Evolutionary conservation across 2,113 vertebrate genomes (phyloP), one percentile per base, ranked within the genome.

Genomic region (Zosterops hypoxanthus): DNA sequence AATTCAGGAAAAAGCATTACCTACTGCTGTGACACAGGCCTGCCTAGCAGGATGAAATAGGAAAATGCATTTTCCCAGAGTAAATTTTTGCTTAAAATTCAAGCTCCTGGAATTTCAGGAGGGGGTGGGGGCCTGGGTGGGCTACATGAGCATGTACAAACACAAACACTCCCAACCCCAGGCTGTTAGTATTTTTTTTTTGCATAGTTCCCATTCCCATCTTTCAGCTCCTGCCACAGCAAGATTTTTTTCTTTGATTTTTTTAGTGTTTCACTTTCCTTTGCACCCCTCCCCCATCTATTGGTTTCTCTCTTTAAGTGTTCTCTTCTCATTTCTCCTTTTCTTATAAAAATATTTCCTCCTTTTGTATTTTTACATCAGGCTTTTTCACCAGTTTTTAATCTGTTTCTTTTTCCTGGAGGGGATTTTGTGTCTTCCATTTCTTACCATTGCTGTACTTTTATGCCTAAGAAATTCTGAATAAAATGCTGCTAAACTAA

Each of bases 161-260:
- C 72, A 85, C 70, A 79, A 64, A 59, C 46, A 39, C 69, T 59
- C 60, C 63, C 71, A 86, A 10, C 39, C 59, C 53, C 90, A 66
- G 64, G 33, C 88, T 94, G 39, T 73, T 83, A 55, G 65, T 41
- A 75, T 88, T 90, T 88, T 93, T 82, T 83, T 93, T 82, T 83
- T 93, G 57, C 59, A 66, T 33, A 63, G 34, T 77, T 90, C 33
- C 47, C 52, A 33, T 73, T 77, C 56, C 64, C 33, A n/a, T 61
- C 53, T 83, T 89, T 86, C 78, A 94, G 52, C 61, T 87, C 23
- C 29, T 34, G 41, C 75, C 63, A 77, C 82, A 77, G 78, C 47
- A 47, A 79, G 70, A 44, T 11, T 92, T 86, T 86, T 93, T 82
- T 71, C 8, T 80, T 86, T 46, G 12, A 8, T 39, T 83, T 85